Evolutionary conservation across 2,888 invertebrate species (phyloP).

Genomic region (Nymphalis c-album): DNA sequence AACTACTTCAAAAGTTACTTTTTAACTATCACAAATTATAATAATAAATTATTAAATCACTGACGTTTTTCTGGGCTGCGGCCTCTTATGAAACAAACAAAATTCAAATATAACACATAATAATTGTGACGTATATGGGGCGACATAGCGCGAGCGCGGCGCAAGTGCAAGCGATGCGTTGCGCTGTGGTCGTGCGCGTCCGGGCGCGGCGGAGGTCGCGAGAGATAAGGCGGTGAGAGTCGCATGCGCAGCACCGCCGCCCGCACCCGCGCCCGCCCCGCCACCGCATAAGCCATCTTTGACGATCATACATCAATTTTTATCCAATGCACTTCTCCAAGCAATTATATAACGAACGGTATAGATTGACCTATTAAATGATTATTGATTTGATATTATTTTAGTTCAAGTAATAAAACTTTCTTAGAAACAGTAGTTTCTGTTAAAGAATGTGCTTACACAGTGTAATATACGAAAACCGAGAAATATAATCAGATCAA

Average conservation of each 20-base stretch:
- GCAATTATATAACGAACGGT: conserved; percentile 78
- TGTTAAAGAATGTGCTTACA: neutral
- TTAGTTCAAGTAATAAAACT: neutral
- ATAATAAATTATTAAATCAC: conserved; percentile 47
- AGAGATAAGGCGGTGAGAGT: conserved; percentile 81
- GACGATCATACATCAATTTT: conserved; percentile 70
- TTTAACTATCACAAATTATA: conserved; percentile 37
- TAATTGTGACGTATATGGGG: conserved; percentile 60
- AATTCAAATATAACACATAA: conserved; percentile 62
- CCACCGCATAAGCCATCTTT: conserved; percentile 61
- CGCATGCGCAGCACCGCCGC: conserved; percentile 66
- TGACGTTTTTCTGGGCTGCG: conserved; percentile 64
- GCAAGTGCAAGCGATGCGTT: conserved; percentile 56
- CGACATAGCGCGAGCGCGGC: conserved; percentile 73
- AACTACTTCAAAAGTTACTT: conserved; percentile 16
- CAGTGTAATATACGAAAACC: conserved; percentile 15
- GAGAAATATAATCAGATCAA: conserved; percentile 22
- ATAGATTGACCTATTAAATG: conserved; percentile 62
- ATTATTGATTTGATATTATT: neutral
- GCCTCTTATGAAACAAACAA: conserved; percentile 62
- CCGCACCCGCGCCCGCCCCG: conserved; percentile 62
- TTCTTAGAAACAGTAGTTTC: neutral
- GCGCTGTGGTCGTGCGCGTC: conserved; percentile 75
- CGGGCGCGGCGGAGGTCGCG: conserved; percentile 80
- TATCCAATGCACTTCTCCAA: conserved; percentile 66